Evolutionary conservation across 2,113 vertebrate genomes (phyloP).

Genomic region (Pangasianodon gigas): DNA sequence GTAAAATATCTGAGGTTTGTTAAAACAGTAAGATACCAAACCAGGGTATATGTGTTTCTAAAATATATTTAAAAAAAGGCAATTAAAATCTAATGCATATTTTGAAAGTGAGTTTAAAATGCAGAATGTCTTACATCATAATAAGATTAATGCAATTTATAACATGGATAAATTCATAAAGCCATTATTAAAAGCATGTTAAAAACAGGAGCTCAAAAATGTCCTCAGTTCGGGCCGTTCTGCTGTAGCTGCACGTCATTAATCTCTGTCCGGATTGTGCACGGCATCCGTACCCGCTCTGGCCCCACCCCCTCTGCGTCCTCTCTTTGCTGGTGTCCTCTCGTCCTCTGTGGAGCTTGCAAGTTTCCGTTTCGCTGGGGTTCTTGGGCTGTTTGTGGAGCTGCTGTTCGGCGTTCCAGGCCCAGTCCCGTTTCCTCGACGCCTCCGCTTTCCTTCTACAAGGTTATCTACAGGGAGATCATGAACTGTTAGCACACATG

Average conservation of each 20-base stretch:
- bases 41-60: not conserved
- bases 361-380: conserved; percentile 86
- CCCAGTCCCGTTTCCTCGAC: conserved; percentile 75
- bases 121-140: not conserved
- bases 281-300: conserved; percentile 76
- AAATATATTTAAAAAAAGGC: not conserved
- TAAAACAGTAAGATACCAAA: conserved; percentile 6
- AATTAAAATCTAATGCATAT: conserved; percentile 14
- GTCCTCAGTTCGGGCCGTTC: not conserved
- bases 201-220: conserved; percentile 4
- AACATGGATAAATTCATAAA: not conserved
- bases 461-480: conserved; percentile 82
- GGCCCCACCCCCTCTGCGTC: conserved; percentile 76
- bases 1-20: not conserved
- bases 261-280: conserved; percentile 19
- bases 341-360: conserved; percentile 73
- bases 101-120: conserved; percentile 11
- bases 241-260: conserved; percentile 13
- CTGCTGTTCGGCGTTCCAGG: conserved; percentile 69
- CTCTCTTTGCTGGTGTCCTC: conserved; percentile 84
- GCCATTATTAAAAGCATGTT: not conserved
- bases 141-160: conserved; percentile 11
- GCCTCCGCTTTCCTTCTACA: conserved; percentile 93
- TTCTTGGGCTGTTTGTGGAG: conserved; percentile 72
- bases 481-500: not conserved